Evolutionary conservation across 2,113 vertebrate genomes (phyloP).

Genomic region (Pollimyrus isidori): DNA sequence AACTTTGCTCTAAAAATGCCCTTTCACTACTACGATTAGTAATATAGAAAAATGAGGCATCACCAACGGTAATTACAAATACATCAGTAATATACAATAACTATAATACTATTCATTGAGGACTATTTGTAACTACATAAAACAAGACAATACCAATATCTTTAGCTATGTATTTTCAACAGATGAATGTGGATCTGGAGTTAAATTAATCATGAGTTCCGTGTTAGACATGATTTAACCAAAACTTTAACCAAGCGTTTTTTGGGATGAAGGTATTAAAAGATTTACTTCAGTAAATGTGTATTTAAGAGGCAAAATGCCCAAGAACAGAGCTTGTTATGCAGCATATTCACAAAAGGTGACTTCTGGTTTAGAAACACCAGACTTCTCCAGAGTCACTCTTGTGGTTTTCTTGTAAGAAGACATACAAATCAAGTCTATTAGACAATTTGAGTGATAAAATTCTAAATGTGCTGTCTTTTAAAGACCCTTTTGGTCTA

Average conservation of each 20-base stretch:
- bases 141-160: background rate
- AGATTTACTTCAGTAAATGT: background rate
- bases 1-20: background rate
- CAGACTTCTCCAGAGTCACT: background rate
- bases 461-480: background rate
- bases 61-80: background rate
- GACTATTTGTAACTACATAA: background rate
- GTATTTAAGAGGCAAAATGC: background rate
- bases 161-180: background rate
- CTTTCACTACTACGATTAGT: background rate
- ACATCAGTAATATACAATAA: background rate
- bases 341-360: background rate
- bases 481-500: slow-evolving; percentile 14
- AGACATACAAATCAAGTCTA: background rate
- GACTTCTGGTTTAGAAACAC: background rate
- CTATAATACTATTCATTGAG: background rate
- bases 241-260: background rate
- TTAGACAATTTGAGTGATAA: background rate
- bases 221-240: background rate
- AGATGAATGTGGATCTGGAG: background rate
- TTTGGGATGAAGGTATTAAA: background rate
- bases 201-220: background rate
- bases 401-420: background rate
- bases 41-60: background rate
- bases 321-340: background rate